Evolutionary conservation across 37 sponge, comb jelly and placozoan species (phyloP), one percentile per base, ranked within the genome.

Genomic region (Mnemiopsis leidyi): DNA sequence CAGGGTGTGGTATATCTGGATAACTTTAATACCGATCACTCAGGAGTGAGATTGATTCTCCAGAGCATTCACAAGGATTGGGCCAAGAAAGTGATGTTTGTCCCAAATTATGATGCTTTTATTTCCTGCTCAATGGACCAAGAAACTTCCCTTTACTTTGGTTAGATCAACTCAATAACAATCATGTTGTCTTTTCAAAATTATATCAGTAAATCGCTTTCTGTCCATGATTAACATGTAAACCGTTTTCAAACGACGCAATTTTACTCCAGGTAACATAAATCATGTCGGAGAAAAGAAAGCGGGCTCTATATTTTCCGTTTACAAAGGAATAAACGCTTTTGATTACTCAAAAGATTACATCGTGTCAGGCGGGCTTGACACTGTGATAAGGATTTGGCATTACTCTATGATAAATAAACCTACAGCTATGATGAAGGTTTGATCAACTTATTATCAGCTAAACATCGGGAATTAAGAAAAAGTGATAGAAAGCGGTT

Each of bases 301-400:
- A 25, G 61, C 61, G 0, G 94, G 93, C 26, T 38, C 83, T 25
- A 71, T 92, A 21, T 94, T 98, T 77, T 76, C 94, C 36, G 95
- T 96, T 18, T 83, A 93, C 69, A 98, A 98, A 39, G 98, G 98
- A 1, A 92, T 98, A 28, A 94, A 69, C 88, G 93, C 96, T 0
- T 98, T 98, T 93, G 98, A 98, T 92, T 96, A 93, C 76, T 96
- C 95, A 38, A 93, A 93, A 34, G 95, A 94, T 82, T 33, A 38
- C 82, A 69, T 93, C 95, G 98, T 95, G 32, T 96, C 97, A 31
- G 98, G 98, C 26, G 97, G 98, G 32, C 77, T 98, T 61, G 98
- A 98, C 83, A 93, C 94, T 36, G 92, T 83, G 0, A 24, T 98
- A 61, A 90, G 98, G 68, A 37, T 96, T 67, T 98, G 98, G 98